Evolutionary conservation across 1,140 invertebrate species (phyloP), one percentile per base, ranked within the genome.

Genomic region (Parasteatoda tepidariorum): DNA sequence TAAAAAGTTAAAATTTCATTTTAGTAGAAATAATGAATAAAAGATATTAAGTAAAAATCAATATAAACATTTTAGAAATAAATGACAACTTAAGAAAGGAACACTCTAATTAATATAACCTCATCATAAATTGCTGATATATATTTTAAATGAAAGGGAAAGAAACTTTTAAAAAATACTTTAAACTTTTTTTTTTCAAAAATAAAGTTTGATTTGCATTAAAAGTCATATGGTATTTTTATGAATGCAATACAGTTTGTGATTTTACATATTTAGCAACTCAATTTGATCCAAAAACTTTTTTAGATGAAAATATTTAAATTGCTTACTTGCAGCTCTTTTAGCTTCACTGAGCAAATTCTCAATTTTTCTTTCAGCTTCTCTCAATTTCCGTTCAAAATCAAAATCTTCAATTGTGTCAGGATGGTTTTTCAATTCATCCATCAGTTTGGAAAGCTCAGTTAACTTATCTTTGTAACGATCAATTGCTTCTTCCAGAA

Each of bases 401-500:
- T 96, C 93, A 0, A 92, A 91, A 88, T 97, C 95, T 74, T 95
- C 93, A 61, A 95, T 94, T 95, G 93, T 15, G 93, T 94, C 0
- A 95, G 95, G 85, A 91, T 93, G 84, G 90, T 83, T 79, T 70
- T 85, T 76, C 7, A 85, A 48, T 89, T 92, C 93, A 86, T 88
- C 91, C 86, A 92, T 92, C 38, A 94, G 90, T 33, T 92, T 90
- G 83, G 93, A 92, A 9, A 98, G 89, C 82, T 95, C 92, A 0
- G 90, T 88, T 3, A 98, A 89, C 87, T 95, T 94, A 67, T 88
- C 89, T 71, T 95, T 91, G 86, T 98, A 96, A 18, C 90, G 87
- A 87, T 94, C 93, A 0, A 95, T 95, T 0, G 94, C 93, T 82
- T 96, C 93, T 88, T 96, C 94, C 0, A 98, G 95, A 0, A 99